Evolutionary conservation across 2,888 invertebrate species (phyloP).

Genomic region (Gastracanthus pulcherrimus): DNA sequence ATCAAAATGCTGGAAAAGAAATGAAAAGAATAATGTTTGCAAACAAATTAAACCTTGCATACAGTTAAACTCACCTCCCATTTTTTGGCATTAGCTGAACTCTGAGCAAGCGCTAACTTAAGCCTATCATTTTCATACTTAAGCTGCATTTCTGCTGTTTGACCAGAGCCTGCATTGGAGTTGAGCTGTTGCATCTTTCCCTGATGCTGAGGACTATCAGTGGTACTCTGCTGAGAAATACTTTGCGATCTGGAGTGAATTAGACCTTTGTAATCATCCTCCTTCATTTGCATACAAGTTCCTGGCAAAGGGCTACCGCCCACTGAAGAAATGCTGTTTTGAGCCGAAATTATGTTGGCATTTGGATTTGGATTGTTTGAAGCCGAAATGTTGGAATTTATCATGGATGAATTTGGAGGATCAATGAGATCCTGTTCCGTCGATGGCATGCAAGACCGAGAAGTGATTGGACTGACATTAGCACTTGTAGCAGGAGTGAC

Average conservation of each 20-base stretch:
- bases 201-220: constrained; percentile 84
- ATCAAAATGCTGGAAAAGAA: neutral
- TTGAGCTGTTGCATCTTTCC: constrained; percentile 70
- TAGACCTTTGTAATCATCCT: constrained; percentile 74
- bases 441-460: constrained; percentile 81
- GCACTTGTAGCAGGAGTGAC: constrained; percentile 92
- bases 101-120: constrained; percentile 96
- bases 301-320: constrained; percentile 75
- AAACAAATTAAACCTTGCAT: no score
- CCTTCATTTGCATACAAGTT: constrained; percentile 71
- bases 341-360: constrained; percentile 75
- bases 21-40: neutral
- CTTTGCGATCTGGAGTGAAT: constrained; percentile 74
- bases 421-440: constrained; percentile 78
- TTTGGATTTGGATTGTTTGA: constrained; percentile 76
- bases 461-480: constrained; percentile 91
- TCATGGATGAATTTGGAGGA: constrained; percentile 79
- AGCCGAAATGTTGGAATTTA: constrained; percentile 75
- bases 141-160: constrained; percentile 88
- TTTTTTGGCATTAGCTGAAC: constrained; percentile 98
- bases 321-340: constrained; percentile 74
- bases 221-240: constrained; percentile 74
- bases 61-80: constrained; percentile 85
- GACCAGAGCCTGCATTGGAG: constrained; percentile 68
- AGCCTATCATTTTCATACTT: constrained; percentile 98